phyloP scores from a whole-genome alignment of 2,888 invertebrate genomes.

The Andrena bucephala region DNA sequence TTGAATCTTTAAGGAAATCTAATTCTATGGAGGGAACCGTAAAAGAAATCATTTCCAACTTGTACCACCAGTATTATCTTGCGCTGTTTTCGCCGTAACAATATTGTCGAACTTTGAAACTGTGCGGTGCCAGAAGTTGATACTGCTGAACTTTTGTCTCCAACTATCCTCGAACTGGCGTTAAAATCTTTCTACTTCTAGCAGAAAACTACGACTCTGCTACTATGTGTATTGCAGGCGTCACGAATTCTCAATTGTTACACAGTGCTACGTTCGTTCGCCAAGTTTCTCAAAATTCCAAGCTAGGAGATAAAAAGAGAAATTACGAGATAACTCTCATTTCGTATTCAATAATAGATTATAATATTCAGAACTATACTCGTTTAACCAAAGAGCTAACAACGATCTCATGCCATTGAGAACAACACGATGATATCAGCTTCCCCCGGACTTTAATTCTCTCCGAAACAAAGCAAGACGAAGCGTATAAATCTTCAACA shows the following conservation, averaged over 20 bases:
- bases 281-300: not conserved
- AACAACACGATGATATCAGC: no score
- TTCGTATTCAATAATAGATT: not conserved
- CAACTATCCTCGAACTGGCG: not conserved
- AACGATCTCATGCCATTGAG: no score
- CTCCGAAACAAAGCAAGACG: not conserved
- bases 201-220: not conserved
- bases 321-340: not conserved
- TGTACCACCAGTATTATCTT: slow-evolving; percentile 19
- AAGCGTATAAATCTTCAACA: not conserved
- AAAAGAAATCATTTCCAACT: slow-evolving; percentile 41
- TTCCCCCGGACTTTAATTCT: not conserved
- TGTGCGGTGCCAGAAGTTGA: slow-evolving; percentile 15
- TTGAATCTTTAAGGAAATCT: slow-evolving; percentile 20
- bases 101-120: slow-evolving; percentile 35
- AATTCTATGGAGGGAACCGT: slow-evolving; percentile 22
- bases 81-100: slow-evolving; percentile 30
- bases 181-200: not conserved
- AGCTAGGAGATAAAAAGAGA: not conserved
- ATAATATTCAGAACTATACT: no score
- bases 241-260: not conserved
- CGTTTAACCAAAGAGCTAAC: no score
- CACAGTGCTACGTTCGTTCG: not conserved
- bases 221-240: not conserved
- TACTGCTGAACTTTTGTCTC: slow-evolving; percentile 33